Percentiles rank a stretch among this genome's conserved stretches.
Evolutionary conservation across 2,888 invertebrate species (phyloP).

Genomic region (Creontiades dilutus): DNA sequence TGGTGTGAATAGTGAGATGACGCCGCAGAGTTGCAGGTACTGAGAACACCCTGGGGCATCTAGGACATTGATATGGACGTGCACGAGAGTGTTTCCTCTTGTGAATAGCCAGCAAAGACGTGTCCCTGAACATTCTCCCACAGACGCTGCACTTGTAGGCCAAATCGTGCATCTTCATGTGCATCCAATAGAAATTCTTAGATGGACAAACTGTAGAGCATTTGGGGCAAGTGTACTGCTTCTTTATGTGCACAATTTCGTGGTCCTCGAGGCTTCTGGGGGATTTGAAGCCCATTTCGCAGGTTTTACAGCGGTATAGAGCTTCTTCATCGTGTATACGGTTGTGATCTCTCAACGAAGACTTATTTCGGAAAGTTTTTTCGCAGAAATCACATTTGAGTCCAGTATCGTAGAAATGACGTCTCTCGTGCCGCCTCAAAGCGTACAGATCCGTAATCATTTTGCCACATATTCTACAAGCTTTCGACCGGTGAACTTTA

Average conservation of each 20-base stretch:
- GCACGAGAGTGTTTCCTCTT: conserved; percentile 72
- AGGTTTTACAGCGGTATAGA: conserved; percentile 67
- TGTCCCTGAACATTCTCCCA: conserved; percentile 72
- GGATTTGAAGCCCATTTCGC: conserved; percentile 68
- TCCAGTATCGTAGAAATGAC: conserved; percentile 72
- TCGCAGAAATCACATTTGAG: conserved; percentile 73
- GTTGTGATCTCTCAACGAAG: conserved; percentile 68
- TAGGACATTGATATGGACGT: conserved; percentile 73
- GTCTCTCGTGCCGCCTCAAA: conserved; percentile 71
- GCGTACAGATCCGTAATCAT: conserved; percentile 65
- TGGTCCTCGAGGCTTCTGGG: conserved; percentile 70
- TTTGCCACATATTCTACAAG: conserved; percentile 73
- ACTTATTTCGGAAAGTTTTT: conserved; percentile 72
- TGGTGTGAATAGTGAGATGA: conserved; percentile 68
- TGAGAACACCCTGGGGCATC: conserved; percentile 73
- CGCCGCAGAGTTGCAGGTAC: conserved; percentile 71
- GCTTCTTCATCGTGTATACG: conserved; percentile 66
- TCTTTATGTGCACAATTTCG: conserved; percentile 70
- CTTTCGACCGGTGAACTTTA: conserved; percentile 68
- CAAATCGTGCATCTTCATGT: conserved; percentile 72
- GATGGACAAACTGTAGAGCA: conserved; percentile 66
- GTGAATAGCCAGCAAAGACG: conserved; percentile 73
- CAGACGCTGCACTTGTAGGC: conserved; percentile 73
- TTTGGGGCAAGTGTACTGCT: conserved; percentile 69
- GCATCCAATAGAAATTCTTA: conserved; percentile 73